Evolutionary conservation across 2,888 invertebrate genomes (phyloP).

Genomic region (Netelia inedita): DNA sequence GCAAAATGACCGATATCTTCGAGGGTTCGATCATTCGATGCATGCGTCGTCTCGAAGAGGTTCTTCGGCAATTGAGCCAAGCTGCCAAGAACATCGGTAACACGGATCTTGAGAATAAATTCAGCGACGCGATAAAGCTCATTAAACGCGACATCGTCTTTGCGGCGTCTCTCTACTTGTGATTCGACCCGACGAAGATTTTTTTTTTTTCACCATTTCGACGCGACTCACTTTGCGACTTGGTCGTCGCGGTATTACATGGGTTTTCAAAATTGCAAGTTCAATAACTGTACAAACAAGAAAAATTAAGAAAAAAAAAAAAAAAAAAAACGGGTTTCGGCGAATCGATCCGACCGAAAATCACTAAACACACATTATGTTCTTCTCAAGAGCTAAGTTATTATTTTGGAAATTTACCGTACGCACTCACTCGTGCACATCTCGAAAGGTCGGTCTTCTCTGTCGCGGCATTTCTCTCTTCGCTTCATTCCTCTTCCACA

Average conservation of each 20-base stretch:
- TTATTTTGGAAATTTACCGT: constrained; percentile 75
- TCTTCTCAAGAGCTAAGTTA: constrained; percentile 42
- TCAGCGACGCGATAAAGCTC: constrained; percentile 95
- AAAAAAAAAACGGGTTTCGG: not conserved
- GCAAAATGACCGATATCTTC: constrained; percentile 98
- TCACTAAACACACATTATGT: not conserved
- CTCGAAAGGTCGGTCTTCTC: constrained; percentile 67
- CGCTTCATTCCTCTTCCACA: constrained; percentile 23
- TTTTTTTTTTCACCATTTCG: constrained; percentile 53
- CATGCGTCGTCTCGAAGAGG: constrained; percentile 98
- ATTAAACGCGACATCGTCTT: constrained; percentile 99
- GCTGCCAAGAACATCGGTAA: constrained; percentile 99
- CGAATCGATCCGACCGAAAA: not conserved
- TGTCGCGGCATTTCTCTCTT: constrained; percentile 8
- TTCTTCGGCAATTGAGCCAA: constrained; percentile 97
- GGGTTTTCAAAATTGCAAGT: constrained; percentile 28
- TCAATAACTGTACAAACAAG: constrained; percentile 9
- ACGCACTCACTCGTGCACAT: constrained; percentile 75
- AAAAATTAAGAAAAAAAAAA: constrained; percentile 7
- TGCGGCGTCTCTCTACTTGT: constrained; percentile 98
- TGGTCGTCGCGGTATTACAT: not conserved
- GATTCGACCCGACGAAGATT: constrained; percentile 72
- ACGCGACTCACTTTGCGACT: not conserved
- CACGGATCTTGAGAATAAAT: constrained; percentile 97
- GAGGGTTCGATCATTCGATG: constrained; percentile 97